Conservation (phyloP, 2,797 vertebrate species). For the Sebastes glaucus region DNA sequence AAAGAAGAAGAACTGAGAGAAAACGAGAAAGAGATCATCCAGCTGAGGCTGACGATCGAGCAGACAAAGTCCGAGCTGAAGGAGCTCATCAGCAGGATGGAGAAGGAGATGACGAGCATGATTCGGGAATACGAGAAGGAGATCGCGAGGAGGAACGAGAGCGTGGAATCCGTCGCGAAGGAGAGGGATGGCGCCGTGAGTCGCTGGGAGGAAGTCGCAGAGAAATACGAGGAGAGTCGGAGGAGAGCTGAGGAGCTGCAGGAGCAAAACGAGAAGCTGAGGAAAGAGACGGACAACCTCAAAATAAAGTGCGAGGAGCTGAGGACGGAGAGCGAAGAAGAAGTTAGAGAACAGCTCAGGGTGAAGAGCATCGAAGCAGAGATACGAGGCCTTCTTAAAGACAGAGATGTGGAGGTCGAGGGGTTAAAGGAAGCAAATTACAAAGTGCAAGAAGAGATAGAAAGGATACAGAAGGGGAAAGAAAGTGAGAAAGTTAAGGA, state of each 20-base stretch:
- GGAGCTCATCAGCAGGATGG: slow-evolving; percentile 61
- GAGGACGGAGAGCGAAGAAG: slow-evolving; percentile 37
- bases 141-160: slow-evolving; percentile 30
- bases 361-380: slow-evolving; percentile 32
- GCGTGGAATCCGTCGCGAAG: background rate
- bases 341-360: slow-evolving; percentile 17
- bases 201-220: slow-evolving; percentile 21
- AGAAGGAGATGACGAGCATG: slow-evolving; percentile 70
- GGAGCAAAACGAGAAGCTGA: too few species aligned
- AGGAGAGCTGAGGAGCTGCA: slow-evolving; percentile 36
- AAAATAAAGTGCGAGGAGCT: background rate
- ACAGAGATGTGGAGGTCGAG: slow-evolving; percentile 42
- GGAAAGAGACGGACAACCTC: too few species aligned
- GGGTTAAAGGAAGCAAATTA: slow-evolving; percentile 38
- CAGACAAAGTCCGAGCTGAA: slow-evolving; percentile 68
- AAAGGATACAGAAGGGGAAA: slow-evolving; percentile 9
- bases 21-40: slow-evolving; percentile 45
- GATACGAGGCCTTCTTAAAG: slow-evolving; percentile 13
- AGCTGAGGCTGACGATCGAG: slow-evolving; percentile 61
- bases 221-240: slow-evolving; percentile 35
- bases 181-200: slow-evolving; percentile 38
- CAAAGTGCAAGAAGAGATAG: slow-evolving; percentile 39
- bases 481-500: slow-evolving; percentile 8
- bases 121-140: slow-evolving; percentile 67
- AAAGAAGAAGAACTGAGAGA: slow-evolving; percentile 64